Base-by-base conservation (phyloP, 2,113 vertebrate species). In the Sula dactylatra region DNA sequence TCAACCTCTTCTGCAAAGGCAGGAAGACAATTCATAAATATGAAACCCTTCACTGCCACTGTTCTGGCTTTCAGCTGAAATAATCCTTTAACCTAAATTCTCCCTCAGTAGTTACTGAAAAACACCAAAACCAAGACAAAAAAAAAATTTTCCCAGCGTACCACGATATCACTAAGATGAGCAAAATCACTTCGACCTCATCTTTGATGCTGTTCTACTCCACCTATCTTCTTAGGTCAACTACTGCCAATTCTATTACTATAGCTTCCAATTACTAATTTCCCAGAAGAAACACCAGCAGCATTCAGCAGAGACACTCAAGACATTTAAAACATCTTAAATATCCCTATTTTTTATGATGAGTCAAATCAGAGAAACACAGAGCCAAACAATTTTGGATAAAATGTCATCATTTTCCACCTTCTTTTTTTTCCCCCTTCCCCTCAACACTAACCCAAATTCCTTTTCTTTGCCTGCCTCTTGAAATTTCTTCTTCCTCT, bases 341-440 rank as follows among this genome's bases (percentile, higher is more conserved):
- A 66, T 34, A 89, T 2, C 16, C 34, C 19, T 44, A 49, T 56
- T 73, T 47, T 65, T 76, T 26, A 86, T 3, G 20, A 86, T 4
- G 6, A 32, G 55, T 49, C 6, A 10, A 19, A 61, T 27, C 40
- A 66, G 25, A 87, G 6, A 31, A 89, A 79, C 16, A 71, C 4
- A 87, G 11, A 80, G 10, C 4, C 22, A 90, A 84, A 13, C 4
- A 45, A 61, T 52, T 82, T 32, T 40, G 19, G 3, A 45, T 29
- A 56, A 65, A 56, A 44, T 22, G 13, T 34, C 38, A 49, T 15
- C 1, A 40, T 82, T 67, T 74, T 56, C 24, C 11, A 81, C 11
- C 32, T 38, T 40, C 25, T 4, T 42, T 50, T 56, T 27, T 6
- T 7, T 4, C 0, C 1, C 10, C 12, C 12, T 7, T 9, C 34